Conservation (phyloP, 2,797 vertebrate species). For the Danio albolineatus region DNA sequence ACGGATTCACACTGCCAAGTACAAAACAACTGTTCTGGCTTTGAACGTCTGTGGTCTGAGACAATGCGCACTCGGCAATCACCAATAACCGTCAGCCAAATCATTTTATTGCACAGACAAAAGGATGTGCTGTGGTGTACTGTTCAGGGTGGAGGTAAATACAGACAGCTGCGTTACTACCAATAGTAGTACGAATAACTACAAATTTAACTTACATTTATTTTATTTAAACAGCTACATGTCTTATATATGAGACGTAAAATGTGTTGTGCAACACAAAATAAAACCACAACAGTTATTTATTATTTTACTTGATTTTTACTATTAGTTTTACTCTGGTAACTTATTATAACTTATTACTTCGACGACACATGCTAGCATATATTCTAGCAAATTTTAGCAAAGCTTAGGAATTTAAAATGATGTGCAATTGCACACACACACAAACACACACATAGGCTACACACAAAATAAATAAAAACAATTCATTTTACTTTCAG, state of each 20-base stretch:
- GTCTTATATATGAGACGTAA: no score
- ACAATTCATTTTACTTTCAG: neutral
- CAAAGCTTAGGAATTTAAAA: neutral
- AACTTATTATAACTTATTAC: neutral
- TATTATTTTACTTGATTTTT: neutral
- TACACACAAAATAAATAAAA: neutral
- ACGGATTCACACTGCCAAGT: constrained; percentile 75
- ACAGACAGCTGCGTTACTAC: no score
- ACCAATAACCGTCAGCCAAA: constrained; percentile 73
- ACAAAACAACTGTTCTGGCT: constrained; percentile 75
- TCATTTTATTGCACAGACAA: constrained; percentile 74
- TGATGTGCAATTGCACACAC: neutral
- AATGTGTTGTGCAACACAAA: no score
- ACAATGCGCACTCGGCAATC: constrained; percentile 72
- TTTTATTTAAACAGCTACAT: no score
- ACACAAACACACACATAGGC: no score
- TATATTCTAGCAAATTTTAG: neutral
- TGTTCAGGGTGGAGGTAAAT: constrained; percentile 26
- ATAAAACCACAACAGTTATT: no score
- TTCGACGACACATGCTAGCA: neutral
- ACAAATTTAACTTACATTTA: no score
- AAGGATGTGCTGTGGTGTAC: constrained; percentile 67
- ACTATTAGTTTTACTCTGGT: neutral
- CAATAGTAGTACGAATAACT: no score
- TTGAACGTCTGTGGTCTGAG: constrained; percentile 77